These are phyloP conservation scores for Caenorhabditis wallacei DNA, from an alignment of 2,888 invertebrate species.

Conservation along the genomic window DNA sequence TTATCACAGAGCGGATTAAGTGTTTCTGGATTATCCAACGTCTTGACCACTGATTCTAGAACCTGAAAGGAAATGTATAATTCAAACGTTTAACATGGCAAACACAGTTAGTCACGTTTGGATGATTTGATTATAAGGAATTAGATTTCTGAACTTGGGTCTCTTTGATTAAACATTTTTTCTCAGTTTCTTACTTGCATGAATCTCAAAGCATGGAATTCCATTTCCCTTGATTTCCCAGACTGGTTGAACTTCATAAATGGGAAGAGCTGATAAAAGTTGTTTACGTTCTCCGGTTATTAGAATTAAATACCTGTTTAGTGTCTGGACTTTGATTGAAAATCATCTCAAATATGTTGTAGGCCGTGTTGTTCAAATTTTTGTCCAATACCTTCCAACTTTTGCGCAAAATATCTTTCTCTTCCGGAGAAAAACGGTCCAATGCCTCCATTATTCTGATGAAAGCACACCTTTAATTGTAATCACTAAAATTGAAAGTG, in stretches of 20 bases:
- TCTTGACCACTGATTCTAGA: conserved; percentile 74
- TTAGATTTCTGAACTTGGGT: not conserved
- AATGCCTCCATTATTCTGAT: conserved; percentile 67
- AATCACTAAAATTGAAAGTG: not conserved
- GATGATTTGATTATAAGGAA: conserved; percentile 4
- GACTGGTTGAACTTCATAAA: conserved; percentile 73
- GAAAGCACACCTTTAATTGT: not conserved
- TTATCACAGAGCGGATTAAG: conserved; percentile 76
- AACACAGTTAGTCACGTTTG: not conserved
- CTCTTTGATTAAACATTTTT: no score
- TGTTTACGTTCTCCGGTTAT: not conserved
- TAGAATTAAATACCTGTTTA: no score
- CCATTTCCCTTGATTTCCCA: conserved; percentile 70
- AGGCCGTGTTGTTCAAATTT: conserved; percentile 71
- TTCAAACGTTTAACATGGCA: not conserved
- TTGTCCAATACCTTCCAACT: conserved; percentile 71
- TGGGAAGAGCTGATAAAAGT: conserved; percentile 70
- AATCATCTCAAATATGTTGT: conserved; percentile 78
- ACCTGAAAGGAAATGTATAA: conserved; percentile 69
- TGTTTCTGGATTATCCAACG: conserved; percentile 70
- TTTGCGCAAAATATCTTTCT: conserved; percentile 64
- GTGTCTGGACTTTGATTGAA: conserved; percentile 78
- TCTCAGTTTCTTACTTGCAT: conserved; percentile 74
- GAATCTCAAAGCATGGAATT: conserved; percentile 75
- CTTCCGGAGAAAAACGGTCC: conserved; percentile 65